These are phyloP conservation scores for Pygoscelis adeliae DNA, from an alignment of 2,113 vertebrate genomes.

Conservation along the genomic window DNA sequence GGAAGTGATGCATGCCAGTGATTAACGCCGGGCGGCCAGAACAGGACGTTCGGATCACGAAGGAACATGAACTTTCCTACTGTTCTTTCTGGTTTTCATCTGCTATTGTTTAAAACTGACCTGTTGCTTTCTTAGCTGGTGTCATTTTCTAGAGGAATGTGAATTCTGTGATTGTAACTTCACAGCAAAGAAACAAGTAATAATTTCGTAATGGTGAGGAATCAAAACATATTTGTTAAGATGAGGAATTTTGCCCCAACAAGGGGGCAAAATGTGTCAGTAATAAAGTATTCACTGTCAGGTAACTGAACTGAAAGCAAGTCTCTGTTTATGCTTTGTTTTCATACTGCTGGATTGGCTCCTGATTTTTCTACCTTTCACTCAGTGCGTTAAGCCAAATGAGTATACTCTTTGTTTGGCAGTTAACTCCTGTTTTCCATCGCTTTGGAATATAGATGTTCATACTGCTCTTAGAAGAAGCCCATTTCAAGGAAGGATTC, in stretches of 20 bases:
- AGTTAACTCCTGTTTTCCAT: neutral
- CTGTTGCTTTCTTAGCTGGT: neutral
- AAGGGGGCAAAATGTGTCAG: neutral
- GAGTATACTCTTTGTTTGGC: neutral
- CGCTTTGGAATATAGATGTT: neutral
- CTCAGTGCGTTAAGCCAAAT: neutral
- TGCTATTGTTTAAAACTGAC: slow-evolving; percentile 9
- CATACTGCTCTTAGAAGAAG: neutral
- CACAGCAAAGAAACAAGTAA: neutral
- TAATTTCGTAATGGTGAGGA: neutral
- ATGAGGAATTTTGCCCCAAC: neutral
- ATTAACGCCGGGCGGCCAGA: neutral
- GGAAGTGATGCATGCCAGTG: neutral
- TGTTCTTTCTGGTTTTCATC: neutral
- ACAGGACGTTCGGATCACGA: neutral
- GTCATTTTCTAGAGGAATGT: neutral
- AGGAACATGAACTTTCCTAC: neutral
- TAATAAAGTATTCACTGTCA: neutral
- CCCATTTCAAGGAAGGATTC: neutral
- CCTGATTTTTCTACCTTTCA: neutral
- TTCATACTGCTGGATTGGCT: neutral
- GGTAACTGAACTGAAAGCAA: neutral
- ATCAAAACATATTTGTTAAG: neutral
- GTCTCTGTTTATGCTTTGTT: neutral
- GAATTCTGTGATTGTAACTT: neutral